Evolutionary conservation across 1,140 invertebrate species (phyloP), one percentile per base, ranked within the genome.

Genomic region (Lordiphosa stackelbergi): DNA sequence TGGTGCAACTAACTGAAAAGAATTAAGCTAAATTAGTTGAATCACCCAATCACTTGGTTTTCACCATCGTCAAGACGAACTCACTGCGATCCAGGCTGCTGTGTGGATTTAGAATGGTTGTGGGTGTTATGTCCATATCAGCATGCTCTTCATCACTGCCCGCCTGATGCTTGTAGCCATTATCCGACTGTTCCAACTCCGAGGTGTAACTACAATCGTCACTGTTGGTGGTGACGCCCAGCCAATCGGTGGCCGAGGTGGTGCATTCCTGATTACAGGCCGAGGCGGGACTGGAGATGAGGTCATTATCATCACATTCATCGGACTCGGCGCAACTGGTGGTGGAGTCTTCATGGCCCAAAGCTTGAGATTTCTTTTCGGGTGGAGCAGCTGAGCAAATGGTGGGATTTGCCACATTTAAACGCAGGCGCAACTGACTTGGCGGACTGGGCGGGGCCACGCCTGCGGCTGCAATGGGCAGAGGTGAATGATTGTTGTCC

Each of bases 141-240:
- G 81, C 72, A 88, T 89, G 91, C 90, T 85, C 87, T 28, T 88
- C 85, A 41, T 85, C 81, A 35, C 69, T 85, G 43, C 59, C 58
- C 1, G 66, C 55, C 45, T 83, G 73, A 31, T 88, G 84, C 47
- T 88, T 89, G 10, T 89, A 88, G 24, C 87, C 75, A 28, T 86
- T 38, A 68, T 91, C 91, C 0, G 91, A 90, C 63, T 92, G 90
- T 55, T 92, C 91, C 11, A 92, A 89, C 73, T 94, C 93, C 1
- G 93, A 94, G 60, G 92, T 93, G 72, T 95, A 95, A 79, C 94
- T 95, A 75, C 95, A 94, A 71, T 92, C 91, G 81, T 93, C 93
- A 86, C 94, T 95, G 85, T 96, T 96, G 46, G 95, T 95, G 9
- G 95, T 96, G 53, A 95, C 84, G 88, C 95, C 90, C 91, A 91